A percentile compares a stretch with the other conserved stretches of the same genome.
These are phyloP conservation scores for Cylloceria caligata DNA, from an alignment of 2,888 invertebrate species.

Conservation along the genomic window DNA sequence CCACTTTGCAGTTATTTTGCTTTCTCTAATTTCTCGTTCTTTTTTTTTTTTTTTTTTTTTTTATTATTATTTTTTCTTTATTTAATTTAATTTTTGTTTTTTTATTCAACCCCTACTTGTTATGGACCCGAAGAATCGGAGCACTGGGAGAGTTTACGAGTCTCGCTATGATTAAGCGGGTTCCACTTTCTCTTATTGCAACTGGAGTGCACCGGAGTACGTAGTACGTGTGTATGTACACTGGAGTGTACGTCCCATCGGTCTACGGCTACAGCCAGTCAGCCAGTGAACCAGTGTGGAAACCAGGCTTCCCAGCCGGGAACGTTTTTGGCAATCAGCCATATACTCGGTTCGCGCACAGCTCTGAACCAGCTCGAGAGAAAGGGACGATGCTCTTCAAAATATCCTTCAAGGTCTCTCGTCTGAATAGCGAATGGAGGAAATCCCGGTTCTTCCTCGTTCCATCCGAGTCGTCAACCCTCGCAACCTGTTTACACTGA, in stretches of 20 bases:
- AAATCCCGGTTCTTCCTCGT: background rate
- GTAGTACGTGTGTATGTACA: constrained; percentile 1
- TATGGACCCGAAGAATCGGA: background rate
- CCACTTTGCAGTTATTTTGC: background rate
- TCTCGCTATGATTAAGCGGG: constrained; percentile 12
- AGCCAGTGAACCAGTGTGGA: constrained; percentile 52
- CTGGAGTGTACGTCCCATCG: constrained; percentile 40
- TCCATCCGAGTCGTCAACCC: constrained; percentile 6
- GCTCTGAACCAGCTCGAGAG: constrained; percentile 11
- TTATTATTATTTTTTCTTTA: background rate
- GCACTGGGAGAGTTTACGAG: constrained; percentile 14
- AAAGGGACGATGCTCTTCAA: constrained; percentile 59
- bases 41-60: background rate
- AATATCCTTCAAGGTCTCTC: constrained; percentile 62
- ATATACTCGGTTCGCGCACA: constrained; percentile 10
- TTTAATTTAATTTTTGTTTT: background rate
- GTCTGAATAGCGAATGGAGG: background rate
- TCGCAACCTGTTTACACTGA: background rate
- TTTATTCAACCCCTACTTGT: background rate
- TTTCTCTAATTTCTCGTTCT: background rate
- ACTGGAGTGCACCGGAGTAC: constrained; percentile 16
- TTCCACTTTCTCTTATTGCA: constrained; percentile 21
- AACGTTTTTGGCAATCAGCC: constrained; percentile 66
- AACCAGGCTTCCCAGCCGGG: constrained; percentile 48
- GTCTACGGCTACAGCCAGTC: constrained; percentile 41